A percentile compares a stretch with the other conserved stretches of the same genome.
Evolutionary conservation across 2,888 invertebrate species (phyloP).

Genomic region (Tuberolachnus salignus): DNA sequence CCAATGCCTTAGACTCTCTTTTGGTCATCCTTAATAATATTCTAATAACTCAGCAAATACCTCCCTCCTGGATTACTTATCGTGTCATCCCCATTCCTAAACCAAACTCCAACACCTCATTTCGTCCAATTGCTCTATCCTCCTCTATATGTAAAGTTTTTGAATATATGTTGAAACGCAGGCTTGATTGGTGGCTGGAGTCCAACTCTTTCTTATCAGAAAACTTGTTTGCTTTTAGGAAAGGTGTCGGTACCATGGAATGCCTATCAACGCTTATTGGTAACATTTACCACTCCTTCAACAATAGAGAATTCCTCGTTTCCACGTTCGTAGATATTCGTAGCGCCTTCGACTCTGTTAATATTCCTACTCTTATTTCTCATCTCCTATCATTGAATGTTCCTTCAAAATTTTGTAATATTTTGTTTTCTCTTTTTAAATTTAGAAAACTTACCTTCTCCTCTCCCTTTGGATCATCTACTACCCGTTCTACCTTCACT

Average conservation of each 20-base stretch:
- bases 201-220: neutral
- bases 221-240: neutral
- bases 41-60: neutral
- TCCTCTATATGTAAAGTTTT: neutral
- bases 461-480: neutral
- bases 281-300: conserved; percentile 14
- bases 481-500: neutral
- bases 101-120: neutral
- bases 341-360: neutral
- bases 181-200: neutral
- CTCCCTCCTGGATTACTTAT: neutral
- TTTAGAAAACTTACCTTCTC: neutral
- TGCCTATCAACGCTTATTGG: neutral
- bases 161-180: neutral
- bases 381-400: neutral
- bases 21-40: neutral
- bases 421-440: neutral
- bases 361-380: neutral
- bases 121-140: neutral
- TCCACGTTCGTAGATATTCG: conserved; percentile 2
- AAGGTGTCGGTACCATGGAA: neutral
- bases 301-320: neutral
- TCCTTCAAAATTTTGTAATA: neutral
- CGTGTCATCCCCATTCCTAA: neutral
- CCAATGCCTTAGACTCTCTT: neutral